These are phyloP conservation scores for Lepidurus couesii DNA, from an alignment of 1,140 invertebrate genomes.

Conservation along the genomic window DNA sequence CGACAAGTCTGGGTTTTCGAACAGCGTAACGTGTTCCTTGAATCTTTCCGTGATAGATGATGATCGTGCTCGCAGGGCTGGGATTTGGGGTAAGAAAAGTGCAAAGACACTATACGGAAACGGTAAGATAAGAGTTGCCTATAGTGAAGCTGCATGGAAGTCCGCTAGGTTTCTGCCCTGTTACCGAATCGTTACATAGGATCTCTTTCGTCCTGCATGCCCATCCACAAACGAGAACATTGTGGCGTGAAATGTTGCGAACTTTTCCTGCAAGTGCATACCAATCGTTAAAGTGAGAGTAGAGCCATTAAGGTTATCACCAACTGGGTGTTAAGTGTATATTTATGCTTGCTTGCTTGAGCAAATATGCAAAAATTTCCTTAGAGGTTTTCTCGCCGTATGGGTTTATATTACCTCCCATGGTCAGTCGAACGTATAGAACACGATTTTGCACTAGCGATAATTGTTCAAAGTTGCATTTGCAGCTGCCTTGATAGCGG, in stretches of 20 bases:
- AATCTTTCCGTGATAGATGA: neutral
- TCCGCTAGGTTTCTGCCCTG: too few species aligned
- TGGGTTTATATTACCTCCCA: neutral
- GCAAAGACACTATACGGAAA: too few species aligned
- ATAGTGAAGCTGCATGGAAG: too few species aligned
- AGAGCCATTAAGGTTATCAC: neutral
- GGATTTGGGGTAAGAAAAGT: neutral
- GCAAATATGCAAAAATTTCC: neutral
- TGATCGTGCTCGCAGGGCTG: neutral
- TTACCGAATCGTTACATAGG: too few species aligned
- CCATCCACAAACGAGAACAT: neutral
- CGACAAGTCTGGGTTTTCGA: neutral
- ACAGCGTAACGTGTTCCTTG: neutral
- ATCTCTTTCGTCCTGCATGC: too few species aligned
- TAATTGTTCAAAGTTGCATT: neutral
- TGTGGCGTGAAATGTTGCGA: neutral
- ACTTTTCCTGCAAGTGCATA: neutral
- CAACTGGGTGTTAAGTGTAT: constrained; percentile 14
- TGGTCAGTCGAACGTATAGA: neutral
- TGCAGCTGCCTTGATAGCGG: neutral
- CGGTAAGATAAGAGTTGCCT: too few species aligned
- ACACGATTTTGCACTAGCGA: neutral
- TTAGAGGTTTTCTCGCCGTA: neutral
- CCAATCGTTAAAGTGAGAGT: neutral
- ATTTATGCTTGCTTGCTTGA: neutral